Evolutionary conservation across 1,140 invertebrate genomes (phyloP), one percentile per base, ranked within the genome.

Genomic region (Diabrotica undecimpunctata): DNA sequence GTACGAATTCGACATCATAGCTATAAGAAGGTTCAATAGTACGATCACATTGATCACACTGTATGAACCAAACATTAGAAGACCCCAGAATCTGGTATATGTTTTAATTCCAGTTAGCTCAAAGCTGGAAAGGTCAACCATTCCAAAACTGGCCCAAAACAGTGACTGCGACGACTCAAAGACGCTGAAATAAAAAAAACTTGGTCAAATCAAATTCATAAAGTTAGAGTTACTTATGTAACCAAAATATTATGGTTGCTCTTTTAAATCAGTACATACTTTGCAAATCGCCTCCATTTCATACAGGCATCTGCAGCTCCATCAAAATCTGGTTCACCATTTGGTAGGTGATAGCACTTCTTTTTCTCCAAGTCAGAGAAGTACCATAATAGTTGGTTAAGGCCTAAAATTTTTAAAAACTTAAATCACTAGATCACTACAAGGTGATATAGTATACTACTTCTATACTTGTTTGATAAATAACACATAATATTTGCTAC

Each of bases 1-100:
- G 75, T 92, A 95, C 7, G 92, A 94, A 79, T 92, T 94, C 70
- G 90, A 93, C 90, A 94, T 94, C 92, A 94, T 95, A 64, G 92
- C 92, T 70, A 95, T 94, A 52, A 95, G 85, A 63, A 94, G 85
- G 79, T 95, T 94, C 64, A 94, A 79, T 12, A 95, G 81, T 12
- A 95, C 91, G 72, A 94, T 92, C 65, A 94, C 88, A 72, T 93
- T 92, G 77, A 94, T 93, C 55, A 91, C 89, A 59, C 89, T 90
- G 78, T 91, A 93, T 2, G 88, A 88, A 35, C 90, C 90, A 69
- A 91, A 92, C 88, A 92, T 92, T 59, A 92, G 80, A 62, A 92
- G 78, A 36, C 88, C 89, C 90, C 90, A 92, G 76, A 92, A 92
- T 61, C 89, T 79, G 1, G 90, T 92, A 74, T 91, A 92, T 0